A percentile compares a stretch with the other conserved stretches of the same genome.
phyloP scores from a whole-genome alignment of 1,140 invertebrate genomes.

The Pemphigus obesinymphae region DNA sequence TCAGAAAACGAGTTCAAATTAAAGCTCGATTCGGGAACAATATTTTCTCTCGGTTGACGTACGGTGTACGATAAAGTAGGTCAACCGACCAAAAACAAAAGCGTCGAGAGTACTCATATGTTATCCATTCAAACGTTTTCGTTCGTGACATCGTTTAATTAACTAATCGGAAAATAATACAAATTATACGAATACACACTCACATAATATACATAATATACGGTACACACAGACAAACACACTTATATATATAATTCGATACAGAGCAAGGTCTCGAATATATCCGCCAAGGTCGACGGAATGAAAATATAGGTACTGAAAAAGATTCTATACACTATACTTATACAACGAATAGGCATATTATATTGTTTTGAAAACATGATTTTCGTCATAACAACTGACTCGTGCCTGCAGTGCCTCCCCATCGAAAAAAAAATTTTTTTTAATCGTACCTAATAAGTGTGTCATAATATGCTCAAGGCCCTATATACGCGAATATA shows the following conservation, averaged over 20 bases:
- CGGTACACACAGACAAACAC: not conserved
- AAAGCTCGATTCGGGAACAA: not conserved
- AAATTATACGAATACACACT: not conserved
- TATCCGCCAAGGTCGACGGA: not conserved
- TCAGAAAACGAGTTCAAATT: not conserved
- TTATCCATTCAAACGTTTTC: not conserved
- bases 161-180: not conserved
- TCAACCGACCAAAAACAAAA: not conserved
- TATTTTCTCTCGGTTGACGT: not conserved
- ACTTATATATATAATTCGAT: not conserved
- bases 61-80: not conserved
- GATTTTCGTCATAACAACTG: not conserved
- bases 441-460: not conserved
- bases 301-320: not conserved
- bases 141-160: not conserved
- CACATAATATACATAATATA: no score
- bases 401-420: not conserved
- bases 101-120: not conserved
- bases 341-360: not conserved
- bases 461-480: constrained; percentile 12
- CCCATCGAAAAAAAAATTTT: not conserved
- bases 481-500: not conserved
- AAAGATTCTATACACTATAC: not conserved
- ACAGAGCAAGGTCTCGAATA: constrained; percentile 26
- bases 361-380: not conserved